Conservation (phyloP, 2,888 invertebrate genomes). For the Crepidodera aurea region DNA sequence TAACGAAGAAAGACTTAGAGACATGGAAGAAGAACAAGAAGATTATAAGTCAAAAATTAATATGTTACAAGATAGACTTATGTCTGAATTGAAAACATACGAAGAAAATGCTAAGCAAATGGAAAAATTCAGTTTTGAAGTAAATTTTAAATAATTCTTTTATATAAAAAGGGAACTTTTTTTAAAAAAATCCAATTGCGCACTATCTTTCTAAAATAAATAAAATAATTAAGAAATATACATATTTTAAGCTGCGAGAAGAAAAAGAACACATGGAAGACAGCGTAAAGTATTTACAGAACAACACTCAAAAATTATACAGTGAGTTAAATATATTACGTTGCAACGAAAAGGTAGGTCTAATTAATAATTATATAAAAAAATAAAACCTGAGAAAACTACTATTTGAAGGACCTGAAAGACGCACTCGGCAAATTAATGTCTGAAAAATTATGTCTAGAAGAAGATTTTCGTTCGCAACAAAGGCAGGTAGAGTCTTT, state of each 20-base stretch:
- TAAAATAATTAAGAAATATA: not conserved
- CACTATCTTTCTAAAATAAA: not conserved
- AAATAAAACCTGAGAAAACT: no score
- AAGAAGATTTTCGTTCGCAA: constrained; percentile 29
- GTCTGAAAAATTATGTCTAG: constrained; percentile 31
- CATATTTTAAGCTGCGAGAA: constrained; percentile 41
- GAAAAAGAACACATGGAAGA: constrained; percentile 48
- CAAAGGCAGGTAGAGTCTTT: constrained; percentile 35
- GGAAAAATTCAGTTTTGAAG: constrained; percentile 44
- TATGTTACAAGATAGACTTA: constrained; percentile 38
- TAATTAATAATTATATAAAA: not conserved
- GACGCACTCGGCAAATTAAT: constrained; percentile 22
- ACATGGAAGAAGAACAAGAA: constrained; percentile 34
- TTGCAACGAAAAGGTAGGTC: constrained; percentile 47
- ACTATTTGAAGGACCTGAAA: constrained; percentile 2
- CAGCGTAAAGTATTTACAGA: constrained; percentile 52
- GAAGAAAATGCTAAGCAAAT: constrained; percentile 41
- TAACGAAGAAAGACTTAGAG: constrained; percentile 28
- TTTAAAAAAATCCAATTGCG: no score
- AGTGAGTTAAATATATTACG: constrained; percentile 50
- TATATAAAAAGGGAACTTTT: no score
- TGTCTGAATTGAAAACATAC: constrained; percentile 37
- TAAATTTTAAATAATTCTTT: constrained; percentile 22
- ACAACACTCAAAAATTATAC: constrained; percentile 51
- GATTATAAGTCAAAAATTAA: constrained; percentile 31